Conservation (phyloP, 2,797 vertebrate genomes). For the Protonibea diacanthus region DNA sequence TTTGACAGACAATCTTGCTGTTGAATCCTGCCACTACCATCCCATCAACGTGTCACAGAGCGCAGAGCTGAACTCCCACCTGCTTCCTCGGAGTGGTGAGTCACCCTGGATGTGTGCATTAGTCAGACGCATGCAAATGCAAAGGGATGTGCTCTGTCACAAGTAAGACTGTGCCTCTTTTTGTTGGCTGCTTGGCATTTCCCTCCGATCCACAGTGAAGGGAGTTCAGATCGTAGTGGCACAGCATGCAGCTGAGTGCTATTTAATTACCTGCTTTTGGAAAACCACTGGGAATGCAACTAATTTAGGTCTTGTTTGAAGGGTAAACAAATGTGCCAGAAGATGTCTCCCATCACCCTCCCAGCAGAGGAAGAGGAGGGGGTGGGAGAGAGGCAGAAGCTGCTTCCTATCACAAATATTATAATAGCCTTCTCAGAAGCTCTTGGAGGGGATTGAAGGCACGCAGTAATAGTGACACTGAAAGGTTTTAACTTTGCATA, state of each 20-base stretch:
- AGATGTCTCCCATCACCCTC: conserved; percentile 58
- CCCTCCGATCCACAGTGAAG: neutral
- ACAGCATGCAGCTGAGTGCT: conserved; percentile 39
- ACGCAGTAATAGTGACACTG: conserved; percentile 28
- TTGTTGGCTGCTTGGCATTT: conserved; percentile 15
- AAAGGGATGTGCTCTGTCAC: conserved; percentile 8
- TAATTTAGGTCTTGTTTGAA: conserved; percentile 75
- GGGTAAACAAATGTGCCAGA: conserved; percentile 71
- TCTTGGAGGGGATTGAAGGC: conserved; percentile 38
- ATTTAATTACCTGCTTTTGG: conserved; percentile 73
- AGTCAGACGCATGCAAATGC: neutral
- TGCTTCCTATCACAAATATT: conserved; percentile 51
- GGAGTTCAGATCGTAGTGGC: conserved; percentile 20
- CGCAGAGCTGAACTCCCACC: conserved; percentile 16
- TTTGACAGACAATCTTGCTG: neutral
- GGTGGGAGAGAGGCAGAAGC: conserved; percentile 14
- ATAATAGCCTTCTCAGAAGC: conserved; percentile 38
- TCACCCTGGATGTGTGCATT: conserved; percentile 20
- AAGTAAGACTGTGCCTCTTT: neutral
- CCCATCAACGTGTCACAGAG: conserved; percentile 4
- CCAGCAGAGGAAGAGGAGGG: conserved; percentile 52
- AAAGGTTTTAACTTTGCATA: conserved; percentile 44
- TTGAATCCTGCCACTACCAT: neutral
- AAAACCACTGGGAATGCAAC: conserved; percentile 60
- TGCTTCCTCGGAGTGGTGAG: neutral